Evolutionary conservation across 1,140 invertebrate genomes (phyloP).

Genomic region (Aricia agestis): DNA sequence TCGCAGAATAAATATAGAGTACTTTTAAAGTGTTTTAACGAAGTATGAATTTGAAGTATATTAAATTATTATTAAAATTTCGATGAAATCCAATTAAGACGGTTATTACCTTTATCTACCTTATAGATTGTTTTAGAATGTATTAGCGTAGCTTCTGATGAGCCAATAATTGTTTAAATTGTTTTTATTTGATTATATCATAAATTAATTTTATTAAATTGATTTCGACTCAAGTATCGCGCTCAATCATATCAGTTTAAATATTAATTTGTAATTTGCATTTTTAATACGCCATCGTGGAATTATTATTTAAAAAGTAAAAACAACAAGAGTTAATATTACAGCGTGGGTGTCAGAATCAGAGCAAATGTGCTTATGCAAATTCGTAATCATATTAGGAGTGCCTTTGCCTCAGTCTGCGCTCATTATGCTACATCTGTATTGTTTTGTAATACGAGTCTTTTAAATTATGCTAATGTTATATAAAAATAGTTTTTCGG

Average conservation of each 20-base stretch:
- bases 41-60: slow-evolving; percentile 42
- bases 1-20: slow-evolving; percentile 62
- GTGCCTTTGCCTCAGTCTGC: slow-evolving; percentile 32
- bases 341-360: slow-evolving; percentile 61
- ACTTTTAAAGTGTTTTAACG: slow-evolving; percentile 69
- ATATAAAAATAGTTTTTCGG: not conserved
- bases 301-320: slow-evolving; percentile 10
- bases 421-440: slow-evolving; percentile 1
- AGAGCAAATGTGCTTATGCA: slow-evolving; percentile 72
- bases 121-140: not conserved
- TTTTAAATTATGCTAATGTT: slow-evolving; percentile 25
- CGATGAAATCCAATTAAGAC: not conserved
- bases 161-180: no score
- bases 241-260: no score
- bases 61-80: slow-evolving; percentile 15
- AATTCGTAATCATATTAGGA: slow-evolving; percentile 69
- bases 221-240: no score
- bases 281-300: no score
- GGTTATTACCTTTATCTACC: not conserved
- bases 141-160: no score
- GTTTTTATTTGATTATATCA: no score
- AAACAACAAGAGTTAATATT: not conserved
- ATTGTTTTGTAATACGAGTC: not conserved
- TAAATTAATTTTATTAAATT: no score
- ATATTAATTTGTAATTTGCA: no score